A percentile compares a stretch with the other conserved stretches of the same genome.
phyloP scores from a whole-genome alignment of 2,797 vertebrate species.

The Australoheros facetus region DNA sequence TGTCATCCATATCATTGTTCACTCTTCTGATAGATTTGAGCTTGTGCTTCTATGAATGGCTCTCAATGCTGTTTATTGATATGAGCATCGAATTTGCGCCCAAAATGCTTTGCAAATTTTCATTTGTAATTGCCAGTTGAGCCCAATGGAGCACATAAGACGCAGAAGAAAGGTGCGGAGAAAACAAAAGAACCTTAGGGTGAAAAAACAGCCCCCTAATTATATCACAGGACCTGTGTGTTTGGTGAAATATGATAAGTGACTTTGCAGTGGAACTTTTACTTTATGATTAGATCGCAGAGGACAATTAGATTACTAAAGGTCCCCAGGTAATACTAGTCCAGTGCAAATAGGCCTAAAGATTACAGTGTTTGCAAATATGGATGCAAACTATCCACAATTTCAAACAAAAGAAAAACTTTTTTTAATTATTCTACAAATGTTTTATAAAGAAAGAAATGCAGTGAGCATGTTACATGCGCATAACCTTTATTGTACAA shows the following conservation, averaged over 20 bases:
- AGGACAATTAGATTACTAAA: neutral
- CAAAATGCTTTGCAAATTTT: neutral
- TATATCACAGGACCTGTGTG: neutral
- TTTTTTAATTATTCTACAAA: neutral
- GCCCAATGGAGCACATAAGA: neutral
- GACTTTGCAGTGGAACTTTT: neutral
- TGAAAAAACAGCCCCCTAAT: neutral
- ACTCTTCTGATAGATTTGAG: neutral
- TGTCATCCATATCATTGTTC: neutral
- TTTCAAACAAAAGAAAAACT: neutral
- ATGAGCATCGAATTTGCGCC: neutral
- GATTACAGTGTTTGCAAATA: no score
- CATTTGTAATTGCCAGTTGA: neutral
- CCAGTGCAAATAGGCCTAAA: neutral
- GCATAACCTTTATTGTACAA: neutral
- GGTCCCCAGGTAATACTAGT: neutral
- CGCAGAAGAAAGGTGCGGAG: neutral
- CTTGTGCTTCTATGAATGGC: neutral
- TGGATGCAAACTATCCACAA: neutral
- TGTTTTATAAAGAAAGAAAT: neutral
- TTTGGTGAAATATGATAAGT: neutral
- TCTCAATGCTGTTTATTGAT: neutral
- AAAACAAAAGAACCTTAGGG: neutral
- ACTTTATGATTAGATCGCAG: neutral
- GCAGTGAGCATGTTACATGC: neutral